Evolutionary conservation across 2,113 vertebrate genomes (phyloP).

Genomic region (Amphiprion percula): DNA sequence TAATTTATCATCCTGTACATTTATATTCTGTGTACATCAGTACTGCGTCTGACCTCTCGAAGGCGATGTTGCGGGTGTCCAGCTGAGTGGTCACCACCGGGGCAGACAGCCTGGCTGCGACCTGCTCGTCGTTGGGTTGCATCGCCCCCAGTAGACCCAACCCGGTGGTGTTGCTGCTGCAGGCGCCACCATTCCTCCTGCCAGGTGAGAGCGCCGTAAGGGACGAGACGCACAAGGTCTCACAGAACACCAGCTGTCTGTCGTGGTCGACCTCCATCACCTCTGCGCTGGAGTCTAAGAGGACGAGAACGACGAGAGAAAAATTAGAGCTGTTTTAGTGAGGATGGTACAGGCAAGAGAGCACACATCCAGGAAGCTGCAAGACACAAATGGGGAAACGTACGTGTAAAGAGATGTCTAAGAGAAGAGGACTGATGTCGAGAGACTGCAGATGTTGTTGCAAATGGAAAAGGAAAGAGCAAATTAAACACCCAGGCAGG

Average conservation of each 20-base stretch:
- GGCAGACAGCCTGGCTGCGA: conserved; percentile 91
- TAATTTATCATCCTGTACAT: background rate
- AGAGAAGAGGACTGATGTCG: background rate
- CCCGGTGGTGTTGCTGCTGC: conserved; percentile 66
- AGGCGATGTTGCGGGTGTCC: conserved; percentile 97
- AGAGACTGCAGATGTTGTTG: background rate
- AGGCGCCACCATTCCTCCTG: conserved; percentile 63
- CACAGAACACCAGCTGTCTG: conserved; percentile 93
- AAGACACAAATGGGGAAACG: background rate
- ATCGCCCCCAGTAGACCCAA: conserved; percentile 89
- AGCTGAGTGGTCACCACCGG: conserved; percentile 96
- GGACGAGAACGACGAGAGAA: background rate
- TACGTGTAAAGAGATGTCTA: no score
- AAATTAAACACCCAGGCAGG: background rate
- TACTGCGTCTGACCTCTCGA: conserved; percentile 89
- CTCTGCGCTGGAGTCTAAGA: conserved; percentile 91
- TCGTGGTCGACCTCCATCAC: conserved; percentile 99
- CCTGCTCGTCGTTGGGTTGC: conserved; percentile 96
- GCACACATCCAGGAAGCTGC: background rate
- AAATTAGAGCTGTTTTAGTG: background rate
- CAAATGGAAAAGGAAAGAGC: background rate
- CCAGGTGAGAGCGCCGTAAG: conserved; percentile 76
- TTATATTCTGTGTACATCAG: background rate
- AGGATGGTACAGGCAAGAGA: background rate
- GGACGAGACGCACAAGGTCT: conserved; percentile 90